phyloP scores from a whole-genome alignment of 2,888 invertebrate species.

The Oscheius onirici region DNA sequence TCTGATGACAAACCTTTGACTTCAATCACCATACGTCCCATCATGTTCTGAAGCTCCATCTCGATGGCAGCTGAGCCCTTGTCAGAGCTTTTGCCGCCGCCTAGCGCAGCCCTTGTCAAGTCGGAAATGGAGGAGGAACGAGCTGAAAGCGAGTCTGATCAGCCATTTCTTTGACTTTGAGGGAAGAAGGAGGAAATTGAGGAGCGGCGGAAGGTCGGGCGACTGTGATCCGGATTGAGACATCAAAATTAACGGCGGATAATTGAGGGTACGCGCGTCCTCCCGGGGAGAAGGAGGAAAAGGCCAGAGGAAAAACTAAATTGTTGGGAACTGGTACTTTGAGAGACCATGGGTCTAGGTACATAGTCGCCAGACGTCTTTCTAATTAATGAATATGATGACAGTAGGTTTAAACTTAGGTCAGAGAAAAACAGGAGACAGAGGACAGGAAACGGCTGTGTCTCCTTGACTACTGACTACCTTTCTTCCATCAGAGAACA shows the following conservation, averaged over 20 bases:
- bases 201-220: conserved; percentile 6
- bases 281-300: background rate
- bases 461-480: too few relatives aligned
- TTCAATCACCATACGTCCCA: conserved; percentile 66
- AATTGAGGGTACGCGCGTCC: conserved; percentile 21
- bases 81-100: conserved; percentile 28
- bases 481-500: too few relatives aligned
- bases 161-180: background rate
- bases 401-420: too few relatives aligned
- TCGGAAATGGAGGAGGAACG: conserved; percentile 54
- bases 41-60: conserved; percentile 58
- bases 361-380: too few relatives aligned
- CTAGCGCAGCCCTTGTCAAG: conserved; percentile 47
- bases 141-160: conserved; percentile 38
- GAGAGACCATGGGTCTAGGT: too few relatives aligned
- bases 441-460: background rate
- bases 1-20: conserved; percentile 56
- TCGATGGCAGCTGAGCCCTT: conserved; percentile 53
- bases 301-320: background rate
- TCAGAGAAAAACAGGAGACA: background rate
- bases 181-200: conserved; percentile 9
- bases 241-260: conserved; percentile 29
- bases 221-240: conserved; percentile 12
- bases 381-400: too few relatives aligned
- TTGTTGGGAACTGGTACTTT: background rate